Conservation (phyloP, 1,140 invertebrate species). For the Antheraea mylitta region DNA sequence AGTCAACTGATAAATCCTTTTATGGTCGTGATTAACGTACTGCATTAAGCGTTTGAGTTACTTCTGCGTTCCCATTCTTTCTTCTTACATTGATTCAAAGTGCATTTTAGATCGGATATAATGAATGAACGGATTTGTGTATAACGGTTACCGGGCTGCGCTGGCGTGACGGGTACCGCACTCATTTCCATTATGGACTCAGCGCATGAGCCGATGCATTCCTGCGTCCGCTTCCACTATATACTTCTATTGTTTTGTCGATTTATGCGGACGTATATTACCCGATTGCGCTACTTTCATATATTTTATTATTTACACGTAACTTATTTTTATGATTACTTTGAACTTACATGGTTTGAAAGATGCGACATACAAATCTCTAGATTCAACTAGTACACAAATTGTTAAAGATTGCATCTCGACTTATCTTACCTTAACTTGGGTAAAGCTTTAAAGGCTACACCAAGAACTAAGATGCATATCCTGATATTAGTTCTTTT, state of each 20-base stretch:
- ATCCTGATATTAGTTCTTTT: no score
- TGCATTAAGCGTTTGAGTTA: constrained; percentile 30
- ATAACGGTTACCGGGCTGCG: constrained; percentile 31
- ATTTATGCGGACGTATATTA: constrained; percentile 16
- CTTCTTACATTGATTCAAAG: constrained; percentile 25
- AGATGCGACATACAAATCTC: no score
- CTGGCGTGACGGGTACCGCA: constrained; percentile 33
- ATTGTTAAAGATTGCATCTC: no score
- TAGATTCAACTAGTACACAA: no score
- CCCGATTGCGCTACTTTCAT: constrained; percentile 12
- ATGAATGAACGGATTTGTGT: constrained; percentile 22
- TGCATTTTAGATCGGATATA: constrained; percentile 24
- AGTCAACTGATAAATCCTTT: constrained; percentile 29
- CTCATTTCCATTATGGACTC: constrained; percentile 36
- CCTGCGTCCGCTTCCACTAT: constrained; percentile 25
- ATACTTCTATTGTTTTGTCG: constrained; percentile 14
- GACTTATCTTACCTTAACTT: no score
- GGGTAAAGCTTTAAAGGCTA: no score
- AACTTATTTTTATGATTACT: background rate
- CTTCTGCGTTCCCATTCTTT: constrained; percentile 4
- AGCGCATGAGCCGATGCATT: constrained; percentile 37
- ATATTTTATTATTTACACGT: constrained; percentile 5
- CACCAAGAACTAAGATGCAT: no score
- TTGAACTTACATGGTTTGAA: background rate
- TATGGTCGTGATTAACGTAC: constrained; percentile 10